phyloP scores from a whole-genome alignment of 2,113 vertebrate species.

The Thunnus thynnus region DNA sequence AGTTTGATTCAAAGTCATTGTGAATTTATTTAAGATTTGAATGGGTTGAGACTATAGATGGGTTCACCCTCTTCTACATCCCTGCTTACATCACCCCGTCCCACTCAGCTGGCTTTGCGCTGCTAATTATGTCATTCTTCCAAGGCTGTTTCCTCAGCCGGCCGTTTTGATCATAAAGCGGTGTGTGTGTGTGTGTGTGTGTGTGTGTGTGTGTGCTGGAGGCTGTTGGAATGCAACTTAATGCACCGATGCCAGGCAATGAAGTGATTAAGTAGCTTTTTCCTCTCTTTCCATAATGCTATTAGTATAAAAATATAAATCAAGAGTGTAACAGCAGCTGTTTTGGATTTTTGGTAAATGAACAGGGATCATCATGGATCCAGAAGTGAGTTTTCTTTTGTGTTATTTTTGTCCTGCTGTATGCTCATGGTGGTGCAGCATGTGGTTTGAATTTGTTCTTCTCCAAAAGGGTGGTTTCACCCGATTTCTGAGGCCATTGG shows the following conservation, averaged over 20 bases:
- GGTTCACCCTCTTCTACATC: conserved; percentile 14
- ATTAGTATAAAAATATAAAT: neutral
- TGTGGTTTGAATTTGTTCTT: conserved; percentile 79
- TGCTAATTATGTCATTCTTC: conserved; percentile 58
- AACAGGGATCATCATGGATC: conserved; percentile 27
- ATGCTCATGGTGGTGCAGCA: conserved; percentile 65
- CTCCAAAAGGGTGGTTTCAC: conserved; percentile 53
- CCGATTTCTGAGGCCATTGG: conserved; percentile 23
- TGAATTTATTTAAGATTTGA: neutral
- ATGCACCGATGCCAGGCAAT: conserved; percentile 10
- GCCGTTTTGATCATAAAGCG: conserved; percentile 31
- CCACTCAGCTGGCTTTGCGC: conserved; percentile 50
- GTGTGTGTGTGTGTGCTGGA: neutral
- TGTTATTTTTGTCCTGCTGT: conserved; percentile 72
- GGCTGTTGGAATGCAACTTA: conserved; percentile 28
- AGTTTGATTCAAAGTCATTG: neutral
- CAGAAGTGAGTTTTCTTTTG: conserved; percentile 21
- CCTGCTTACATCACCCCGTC: conserved; percentile 57
- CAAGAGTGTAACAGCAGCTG: neutral
- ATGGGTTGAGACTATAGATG: neutral
- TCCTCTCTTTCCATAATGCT: neutral
- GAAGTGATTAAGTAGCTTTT: conserved; percentile 7
- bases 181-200: conserved; percentile 5
- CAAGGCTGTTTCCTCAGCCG: conserved; percentile 12
- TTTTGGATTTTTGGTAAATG: conserved; percentile 4